Evolutionary conservation across 2,888 invertebrate species (phyloP), one percentile per base, ranked within the genome.

Genomic region (Drosophila prostipennis): DNA sequence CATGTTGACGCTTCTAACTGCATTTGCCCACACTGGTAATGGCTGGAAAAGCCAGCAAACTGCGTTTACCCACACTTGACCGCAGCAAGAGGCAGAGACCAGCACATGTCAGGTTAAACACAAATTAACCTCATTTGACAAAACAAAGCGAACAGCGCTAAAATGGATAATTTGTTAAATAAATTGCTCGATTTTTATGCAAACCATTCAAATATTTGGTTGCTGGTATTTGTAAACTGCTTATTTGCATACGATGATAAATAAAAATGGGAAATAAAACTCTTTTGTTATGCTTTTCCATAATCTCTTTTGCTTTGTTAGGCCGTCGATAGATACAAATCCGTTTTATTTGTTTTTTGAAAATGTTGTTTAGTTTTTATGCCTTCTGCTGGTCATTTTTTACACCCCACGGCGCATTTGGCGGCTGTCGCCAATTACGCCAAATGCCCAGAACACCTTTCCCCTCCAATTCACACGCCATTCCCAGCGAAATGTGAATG

Each of bases 91-190:
- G 36, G 40, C 53, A 19, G 46, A 14, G 52, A 52, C 64, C 57
- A 34, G 61, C 68, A 51, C 70, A 64, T 61, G 75, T 68, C 78
- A 77, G 80, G 82, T 90, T 80, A 85, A 83, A 86, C 89, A 79
- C 90, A 90, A 90, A 90, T 90, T 91, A 91, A 91, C 91, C 91
- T 91, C 91, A 91, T 91, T 91, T 90, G 90, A 89, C 87, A 91
- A 89, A 90, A 89, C 89, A 90, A 87, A 83, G 84, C 87, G 74
- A 84, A 74, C 78, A 45, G 53, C 75, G 79, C 77, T 79, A 70
- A 71, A 90, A 90, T 89, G 83, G 73, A 89, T 89, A 90, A 90
- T 90, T 89, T 89, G 90, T 89, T 90, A 89, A 90, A 89, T 90
- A 90, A 90, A 90, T 90, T 89, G 84, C 80, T 71, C 77, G 64